Conservation (phyloP, 1,140 invertebrate genomes). For the Ostrea denselamellosa region DNA sequence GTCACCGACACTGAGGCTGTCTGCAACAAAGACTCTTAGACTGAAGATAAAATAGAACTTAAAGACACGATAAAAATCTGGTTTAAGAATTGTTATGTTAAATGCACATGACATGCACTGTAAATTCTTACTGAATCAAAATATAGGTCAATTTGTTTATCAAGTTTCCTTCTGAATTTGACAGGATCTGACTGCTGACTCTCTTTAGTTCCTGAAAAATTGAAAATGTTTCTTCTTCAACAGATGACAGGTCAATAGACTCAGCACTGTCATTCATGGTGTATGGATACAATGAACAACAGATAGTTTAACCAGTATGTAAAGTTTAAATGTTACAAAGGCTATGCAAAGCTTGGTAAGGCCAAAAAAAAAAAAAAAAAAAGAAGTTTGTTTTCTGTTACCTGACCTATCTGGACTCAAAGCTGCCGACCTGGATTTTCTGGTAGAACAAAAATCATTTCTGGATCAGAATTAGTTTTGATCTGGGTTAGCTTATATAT, state of each 20-base stretch:
- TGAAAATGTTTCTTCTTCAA: neutral
- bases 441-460: too few relatives aligned
- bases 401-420: too few relatives aligned
- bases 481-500: too few relatives aligned
- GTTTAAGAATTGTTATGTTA: neutral
- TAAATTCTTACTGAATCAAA: constrained; percentile 19
- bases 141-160: neutral
- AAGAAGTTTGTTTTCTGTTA: neutral
- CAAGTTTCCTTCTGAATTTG: neutral
- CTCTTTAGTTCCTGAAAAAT: neutral
- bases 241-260: neutral
- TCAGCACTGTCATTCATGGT: neutral
- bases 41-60: neutral
- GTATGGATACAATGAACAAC: neutral
- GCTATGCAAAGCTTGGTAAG: neutral
- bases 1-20: constrained; percentile 41
- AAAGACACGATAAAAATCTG: neutral
- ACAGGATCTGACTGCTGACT: neutral
- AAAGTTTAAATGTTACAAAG: neutral
- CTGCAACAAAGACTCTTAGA: neutral
- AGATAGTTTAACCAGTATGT: neutral
- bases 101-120: too few relatives aligned
- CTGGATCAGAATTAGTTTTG: too few relatives aligned
- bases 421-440: too few relatives aligned
- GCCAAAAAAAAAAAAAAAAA: too few relatives aligned